A percentile compares a stretch with the other conserved stretches of the same genome.
Evolutionary conservation across 2,113 vertebrate genomes (phyloP).

Genomic region (Probosciger aterrimus): DNA sequence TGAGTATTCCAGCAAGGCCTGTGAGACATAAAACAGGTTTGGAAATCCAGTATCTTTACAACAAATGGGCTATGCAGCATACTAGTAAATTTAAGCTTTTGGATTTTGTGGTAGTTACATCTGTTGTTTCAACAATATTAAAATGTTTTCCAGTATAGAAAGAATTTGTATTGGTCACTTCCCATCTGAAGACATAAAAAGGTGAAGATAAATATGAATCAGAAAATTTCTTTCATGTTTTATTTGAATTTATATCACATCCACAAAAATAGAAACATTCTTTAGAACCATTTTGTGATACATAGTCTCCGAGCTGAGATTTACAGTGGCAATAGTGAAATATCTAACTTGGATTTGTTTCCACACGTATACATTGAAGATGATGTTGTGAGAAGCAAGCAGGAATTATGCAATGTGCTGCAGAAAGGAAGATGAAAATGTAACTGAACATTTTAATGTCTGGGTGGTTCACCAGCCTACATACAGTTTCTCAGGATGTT

Average conservation of each 20-base stretch:
- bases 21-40: neutral
- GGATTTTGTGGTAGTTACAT: neutral
- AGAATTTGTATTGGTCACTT: neutral
- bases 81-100: neutral
- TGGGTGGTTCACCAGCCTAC: slow-evolving; percentile 33
- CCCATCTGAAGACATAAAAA: neutral
- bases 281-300: slow-evolving; percentile 64
- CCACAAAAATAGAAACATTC: slow-evolving; percentile 55
- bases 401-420: slow-evolving; percentile 27
- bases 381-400: slow-evolving; percentile 49
- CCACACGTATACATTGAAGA: neutral
- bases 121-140: neutral
- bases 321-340: slow-evolving; percentile 39
- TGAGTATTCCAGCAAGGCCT: neutral
- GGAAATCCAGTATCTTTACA: neutral
- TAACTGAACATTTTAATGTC: slow-evolving; percentile 21
- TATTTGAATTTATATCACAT: slow-evolving; percentile 67
- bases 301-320: slow-evolving; percentile 44
- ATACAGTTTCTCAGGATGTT: slow-evolving; percentile 7
- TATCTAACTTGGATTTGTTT: slow-evolving; percentile 32
- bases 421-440: slow-evolving; percentile 40
- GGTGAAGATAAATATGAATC: neutral
- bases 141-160: neutral
- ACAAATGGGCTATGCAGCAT: neutral
- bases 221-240: slow-evolving; percentile 41